Evolutionary conservation across 1,140 invertebrate species (phyloP), one percentile per base, ranked within the genome.

Genomic region (Leptestheria dahalacensis): DNA sequence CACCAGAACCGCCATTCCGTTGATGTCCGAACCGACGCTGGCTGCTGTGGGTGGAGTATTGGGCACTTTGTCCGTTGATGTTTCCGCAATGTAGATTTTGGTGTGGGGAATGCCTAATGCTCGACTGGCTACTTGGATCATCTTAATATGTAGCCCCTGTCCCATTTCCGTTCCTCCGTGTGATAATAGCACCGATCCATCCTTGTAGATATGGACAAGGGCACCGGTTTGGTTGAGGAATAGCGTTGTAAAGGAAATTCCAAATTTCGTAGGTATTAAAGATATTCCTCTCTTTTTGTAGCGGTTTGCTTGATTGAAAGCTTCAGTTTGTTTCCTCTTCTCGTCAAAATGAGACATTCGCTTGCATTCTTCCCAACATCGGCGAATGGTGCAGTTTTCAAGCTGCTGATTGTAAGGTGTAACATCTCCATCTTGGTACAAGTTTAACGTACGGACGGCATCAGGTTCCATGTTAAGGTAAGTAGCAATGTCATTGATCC

Each of bases 151-250:
- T 0, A 97, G 72, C 1, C 93, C 94, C 74, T 97, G 93, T 0
- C 94, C 94, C 85, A 97, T 97, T 78, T 97, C 93, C 15, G 85
- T 85, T 20, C 92, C 93, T 48, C 88, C 89, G 69, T 96, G 91
- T 25, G 81, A 82, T 18, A 97, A 66, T 2, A 97, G 74, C 4
- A 97, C 88, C 0, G 91, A 92, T 1, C 94, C 94, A 75, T 97
- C 94, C 0, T 73, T 77, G 67, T 97, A 97, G 20, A 97, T 77
- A 20, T 90, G 79, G 15, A 97, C 77, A 18, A 97, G 73, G 6
- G 91, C 88, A 29, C 88, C 92, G 21, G 79, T 82, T 76, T 97
- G 92, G 71, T 97, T 96, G 46, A 97, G 70, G 64, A 86, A 81
- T 55, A 79, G 72, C 6, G 82, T 77, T 0, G 83, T 84, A 68